These are phyloP conservation scores for Scytalopus superciliaris DNA, from an alignment of 2,113 vertebrate species.

Conservation along the genomic window DNA sequence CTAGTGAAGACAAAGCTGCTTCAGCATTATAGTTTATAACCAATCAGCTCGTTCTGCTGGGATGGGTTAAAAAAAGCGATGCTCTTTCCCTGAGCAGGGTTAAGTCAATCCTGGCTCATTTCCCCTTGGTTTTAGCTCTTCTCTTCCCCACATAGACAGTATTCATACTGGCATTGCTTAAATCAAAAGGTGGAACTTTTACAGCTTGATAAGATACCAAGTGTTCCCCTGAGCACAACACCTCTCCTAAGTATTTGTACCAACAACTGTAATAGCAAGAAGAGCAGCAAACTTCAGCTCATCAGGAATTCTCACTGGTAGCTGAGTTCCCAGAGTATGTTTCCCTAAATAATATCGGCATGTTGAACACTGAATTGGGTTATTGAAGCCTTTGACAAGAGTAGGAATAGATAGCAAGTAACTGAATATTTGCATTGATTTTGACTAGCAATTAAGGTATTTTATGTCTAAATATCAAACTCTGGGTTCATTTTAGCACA, in stretches of 20 bases:
- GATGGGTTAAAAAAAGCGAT: background rate
- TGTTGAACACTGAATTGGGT: background rate
- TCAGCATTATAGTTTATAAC: background rate
- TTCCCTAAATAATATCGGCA: background rate
- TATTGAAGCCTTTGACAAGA: background rate
- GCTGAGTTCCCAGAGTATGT: background rate
- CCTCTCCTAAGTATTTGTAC: background rate
- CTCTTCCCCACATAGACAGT: background rate
- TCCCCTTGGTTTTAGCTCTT: background rate
- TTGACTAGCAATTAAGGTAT: background rate
- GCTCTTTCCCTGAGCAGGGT: background rate
- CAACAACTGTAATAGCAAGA: background rate
- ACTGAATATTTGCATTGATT: background rate
- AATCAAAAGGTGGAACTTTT: background rate
- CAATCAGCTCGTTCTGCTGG: background rate
- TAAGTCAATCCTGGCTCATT: background rate
- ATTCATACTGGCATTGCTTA: background rate
- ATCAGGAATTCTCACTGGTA: background rate
- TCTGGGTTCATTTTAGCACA: background rate
- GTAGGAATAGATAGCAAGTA: background rate
- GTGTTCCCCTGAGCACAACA: background rate
- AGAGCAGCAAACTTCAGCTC: background rate
- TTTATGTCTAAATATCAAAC: background rate
- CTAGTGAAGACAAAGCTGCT: background rate
- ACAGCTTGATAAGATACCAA: background rate